Evolutionary conservation across 2,888 invertebrate species (phyloP).

Genomic region (Ceraclea dissimilis): DNA sequence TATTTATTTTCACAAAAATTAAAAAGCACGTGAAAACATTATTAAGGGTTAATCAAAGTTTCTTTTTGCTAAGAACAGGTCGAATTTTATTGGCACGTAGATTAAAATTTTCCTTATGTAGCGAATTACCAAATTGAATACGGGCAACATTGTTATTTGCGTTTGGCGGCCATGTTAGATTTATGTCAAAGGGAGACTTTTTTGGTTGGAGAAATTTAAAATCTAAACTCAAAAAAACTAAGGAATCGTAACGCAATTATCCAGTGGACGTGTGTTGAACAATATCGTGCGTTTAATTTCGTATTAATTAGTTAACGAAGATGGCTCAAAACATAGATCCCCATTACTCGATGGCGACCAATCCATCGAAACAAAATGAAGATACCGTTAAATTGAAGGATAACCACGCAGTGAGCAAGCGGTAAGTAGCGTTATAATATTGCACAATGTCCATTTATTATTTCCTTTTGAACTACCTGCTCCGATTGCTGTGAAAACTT

Average conservation of each 20-base stretch:
- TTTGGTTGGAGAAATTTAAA: conserved; percentile 41
- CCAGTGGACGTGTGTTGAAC: conserved; percentile 8
- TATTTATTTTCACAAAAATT: no score
- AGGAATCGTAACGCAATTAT: background rate
- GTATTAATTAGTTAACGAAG: conserved; percentile 5
- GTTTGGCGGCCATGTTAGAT: conserved; percentile 17
- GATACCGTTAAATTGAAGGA: conserved; percentile 69
- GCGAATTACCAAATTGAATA: no score
- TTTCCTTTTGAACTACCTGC: no score
- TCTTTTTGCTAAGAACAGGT: no score
- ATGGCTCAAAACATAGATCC: conserved; percentile 26
- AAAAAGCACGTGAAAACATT: no score
- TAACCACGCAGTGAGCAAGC: conserved; percentile 85
- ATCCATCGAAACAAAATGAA: conserved; percentile 70
- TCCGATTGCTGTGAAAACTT: no score
- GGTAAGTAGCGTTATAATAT: conserved; percentile 46
- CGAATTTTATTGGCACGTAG: no score
- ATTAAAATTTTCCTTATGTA: no score
- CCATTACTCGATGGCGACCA: conserved; percentile 29
- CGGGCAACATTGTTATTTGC: conserved; percentile 5
- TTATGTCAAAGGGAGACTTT: conserved; percentile 29
- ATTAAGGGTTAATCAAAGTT: no score
- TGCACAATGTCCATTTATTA: background rate
- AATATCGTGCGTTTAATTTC: background rate
- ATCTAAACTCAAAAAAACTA: background rate